These are phyloP conservation scores for Sus scrofa DNA, from an alignment of 2,113 vertebrate species.

Conservation along the genomic window T2T-Sscrofa CM000826.6:59541001-59541500, in stretches of 20 bases:
- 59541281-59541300: conserved; percentile 64
- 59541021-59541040: conserved; percentile 46
- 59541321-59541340: conserved; percentile 69
- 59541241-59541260: conserved; percentile 66
- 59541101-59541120: conserved; percentile 64
- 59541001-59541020: conserved; percentile 51
- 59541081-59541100: conserved; percentile 5
- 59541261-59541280: conserved; percentile 74
- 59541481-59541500: neutral
- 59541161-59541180: conserved; percentile 69
- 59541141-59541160: conserved; percentile 77
- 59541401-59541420: conserved; percentile 43
- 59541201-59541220: neutral
- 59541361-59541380: neutral
- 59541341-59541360: conserved; percentile 47
- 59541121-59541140: conserved; percentile 71
- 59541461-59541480: conserved; percentile 35
- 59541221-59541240: conserved; percentile 19
- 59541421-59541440: conserved; percentile 56
- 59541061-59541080: conserved; percentile 53
- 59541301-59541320: conserved; percentile 62
- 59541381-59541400: conserved; percentile 28
- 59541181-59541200: conserved; percentile 55
- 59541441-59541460: conserved; percentile 47
- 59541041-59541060: conserved; percentile 36